Evolutionary conservation across 2,797 vertebrate genomes (phyloP).

Genomic region (Ibycter americanus): DNA sequence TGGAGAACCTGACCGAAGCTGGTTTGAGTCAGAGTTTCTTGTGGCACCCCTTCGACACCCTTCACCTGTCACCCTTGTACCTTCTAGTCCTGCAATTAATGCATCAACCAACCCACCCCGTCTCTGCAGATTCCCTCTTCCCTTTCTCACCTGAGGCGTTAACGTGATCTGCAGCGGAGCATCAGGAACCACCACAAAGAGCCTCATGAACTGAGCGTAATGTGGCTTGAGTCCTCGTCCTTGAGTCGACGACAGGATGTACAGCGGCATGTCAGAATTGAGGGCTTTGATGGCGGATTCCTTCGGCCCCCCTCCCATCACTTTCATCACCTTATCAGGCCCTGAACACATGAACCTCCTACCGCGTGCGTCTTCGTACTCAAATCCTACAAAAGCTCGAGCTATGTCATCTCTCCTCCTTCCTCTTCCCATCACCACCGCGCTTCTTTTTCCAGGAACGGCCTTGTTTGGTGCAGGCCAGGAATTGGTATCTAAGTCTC

Average conservation of each 20-base stretch:
- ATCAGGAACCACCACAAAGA: slow-evolving; percentile 94
- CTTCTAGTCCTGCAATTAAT: not conserved
- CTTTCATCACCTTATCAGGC: slow-evolving; percentile 96
- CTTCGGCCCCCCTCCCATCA: slow-evolving; percentile 92
- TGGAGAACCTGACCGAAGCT: not conserved
- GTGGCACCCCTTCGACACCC: not conserved
- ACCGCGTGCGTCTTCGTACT: slow-evolving; percentile 94
- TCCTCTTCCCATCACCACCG: slow-evolving; percentile 83
- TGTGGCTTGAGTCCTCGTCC: slow-evolving; percentile 93
- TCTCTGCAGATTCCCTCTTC: not conserved
- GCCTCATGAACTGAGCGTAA: slow-evolving; percentile 91
- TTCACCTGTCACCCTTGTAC: no score
- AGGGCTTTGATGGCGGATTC: slow-evolving; percentile 92
- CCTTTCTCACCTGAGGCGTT: slow-evolving; percentile 88
- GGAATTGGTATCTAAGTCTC: slow-evolving; percentile 87
- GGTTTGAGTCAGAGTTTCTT: not conserved
- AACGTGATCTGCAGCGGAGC: slow-evolving; percentile 91
- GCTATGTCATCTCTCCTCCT: slow-evolving; percentile 92
- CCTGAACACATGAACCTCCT: slow-evolving; percentile 94
- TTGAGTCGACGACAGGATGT: slow-evolving; percentile 92
- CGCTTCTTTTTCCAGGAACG: slow-evolving; percentile 87
- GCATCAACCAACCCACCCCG: not conserved
- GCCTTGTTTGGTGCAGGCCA: slow-evolving; percentile 97
- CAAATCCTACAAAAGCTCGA: slow-evolving; percentile 93
- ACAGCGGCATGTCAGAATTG: slow-evolving; percentile 96